Base-by-base conservation (phyloP, 2,888 invertebrate genomes). In the Tenthredo mesomela region DNA sequence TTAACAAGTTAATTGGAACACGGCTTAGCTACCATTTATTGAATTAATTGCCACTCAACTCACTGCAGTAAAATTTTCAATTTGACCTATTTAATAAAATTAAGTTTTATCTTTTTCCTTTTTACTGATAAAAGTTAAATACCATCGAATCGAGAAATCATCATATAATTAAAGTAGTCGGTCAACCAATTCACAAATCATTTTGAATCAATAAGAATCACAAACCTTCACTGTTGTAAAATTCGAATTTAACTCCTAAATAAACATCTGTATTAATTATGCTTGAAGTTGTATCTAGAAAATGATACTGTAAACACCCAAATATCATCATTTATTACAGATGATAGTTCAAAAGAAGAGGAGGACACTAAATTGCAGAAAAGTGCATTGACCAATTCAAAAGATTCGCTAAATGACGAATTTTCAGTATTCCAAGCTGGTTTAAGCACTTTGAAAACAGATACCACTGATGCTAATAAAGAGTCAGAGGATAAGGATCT, bases 271-370 rank as follows among this genome's bases (percentile, higher is more conserved):
- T 15, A 15, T n/a, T 18, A 54, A 50, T 77, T 29, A 33, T 18
- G 21, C n/a, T 47, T 9, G 15, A 29, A 25, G 12, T 25, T 50
- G 6, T 12, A n/a, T 33, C 33, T 54, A 10, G 0, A 15, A 29
- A 50, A 54, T 54, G 47, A 6, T 18, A 25, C 4, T 50, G 1
- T 7, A 15, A 7, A 0, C 21, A 37, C 12, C 21, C n/a, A 29
- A 73, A 43, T 12, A 73, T 73, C 21, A 25, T 6, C 43, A 43
- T 73, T 54, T 40, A n/a, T 80, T 80, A 12, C 61, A 80, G 80
- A 80, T 25, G 40, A 80, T 80, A 61, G 21, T 80, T 37, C 61
- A 9, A 21, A 21, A 7, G 6, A 61, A 80, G 61, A 37, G n/a
- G 25, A 61, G 9, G 40, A 33, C 54, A 29, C n/a, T n/a, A n/a